Evolutionary conservation across 1,140 invertebrate species (phyloP).

Genomic region (Diorhabda elongata): DNA sequence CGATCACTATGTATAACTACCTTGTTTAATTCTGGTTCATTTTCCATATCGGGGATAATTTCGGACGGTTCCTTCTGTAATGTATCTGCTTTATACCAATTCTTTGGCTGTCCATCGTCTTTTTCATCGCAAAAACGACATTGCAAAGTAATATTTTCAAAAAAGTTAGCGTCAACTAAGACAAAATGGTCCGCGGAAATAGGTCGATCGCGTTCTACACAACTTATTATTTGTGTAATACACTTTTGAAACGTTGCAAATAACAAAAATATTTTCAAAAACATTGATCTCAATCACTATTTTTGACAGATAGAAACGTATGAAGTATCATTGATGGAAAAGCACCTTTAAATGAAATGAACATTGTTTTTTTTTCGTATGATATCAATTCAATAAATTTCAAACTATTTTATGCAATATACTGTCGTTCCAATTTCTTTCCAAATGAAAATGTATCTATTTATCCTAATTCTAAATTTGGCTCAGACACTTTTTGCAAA

Average conservation of each 20-base stretch:
- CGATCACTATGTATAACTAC: slow-evolving; percentile 47
- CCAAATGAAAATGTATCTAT: too few relatives aligned
- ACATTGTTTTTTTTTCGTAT: too few relatives aligned
- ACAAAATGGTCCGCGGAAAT: slow-evolving; percentile 49
- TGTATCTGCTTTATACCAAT: slow-evolving; percentile 52
- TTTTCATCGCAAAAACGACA: slow-evolving; percentile 51
- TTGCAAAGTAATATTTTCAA: slow-evolving; percentile 46
- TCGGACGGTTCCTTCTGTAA: slow-evolving; percentile 42
- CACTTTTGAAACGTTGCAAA: not conserved
- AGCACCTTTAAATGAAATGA: too few relatives aligned
- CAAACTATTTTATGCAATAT: too few relatives aligned
- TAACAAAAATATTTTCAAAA: not conserved
- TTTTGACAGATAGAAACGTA: not conserved
- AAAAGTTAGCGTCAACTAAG: slow-evolving; percentile 46
- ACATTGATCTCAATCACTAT: not conserved
- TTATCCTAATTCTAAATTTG: too few relatives aligned
- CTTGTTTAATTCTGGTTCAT: slow-evolving; percentile 47
- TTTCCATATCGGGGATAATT: slow-evolving; percentile 47
- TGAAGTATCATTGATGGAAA: too few relatives aligned
- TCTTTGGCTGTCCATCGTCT: slow-evolving; percentile 46
- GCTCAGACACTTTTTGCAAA: too few relatives aligned
- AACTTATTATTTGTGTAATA: slow-evolving; percentile 37
- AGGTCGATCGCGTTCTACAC: slow-evolving; percentile 47
- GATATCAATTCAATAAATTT: too few relatives aligned
- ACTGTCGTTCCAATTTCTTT: too few relatives aligned